Evolutionary conservation across 2,797 vertebrate genomes (phyloP).

Genomic region (Emys orbicularis): DNA sequence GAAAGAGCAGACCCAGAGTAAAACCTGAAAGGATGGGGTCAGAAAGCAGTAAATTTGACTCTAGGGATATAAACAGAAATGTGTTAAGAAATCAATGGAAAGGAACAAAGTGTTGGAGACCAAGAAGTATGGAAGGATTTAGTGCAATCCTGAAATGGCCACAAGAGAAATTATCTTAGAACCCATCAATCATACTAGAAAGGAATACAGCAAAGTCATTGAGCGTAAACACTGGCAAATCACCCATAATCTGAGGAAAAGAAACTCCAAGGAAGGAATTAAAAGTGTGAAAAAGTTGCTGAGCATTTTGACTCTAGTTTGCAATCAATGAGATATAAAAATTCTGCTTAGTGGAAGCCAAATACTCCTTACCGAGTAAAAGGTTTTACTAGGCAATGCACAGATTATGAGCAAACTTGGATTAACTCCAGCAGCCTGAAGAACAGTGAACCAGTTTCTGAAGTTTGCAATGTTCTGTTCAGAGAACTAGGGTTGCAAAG

Average conservation of each 20-base stretch:
- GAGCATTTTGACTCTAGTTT: not conserved
- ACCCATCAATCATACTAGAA: not conserved
- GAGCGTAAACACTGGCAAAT: not conserved
- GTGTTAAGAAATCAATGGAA: not conserved
- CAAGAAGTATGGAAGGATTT: not conserved
- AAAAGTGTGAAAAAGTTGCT: not conserved
- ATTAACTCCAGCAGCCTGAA: not conserved
- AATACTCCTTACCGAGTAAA: not conserved
- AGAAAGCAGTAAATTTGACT: not conserved
- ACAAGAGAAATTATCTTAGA: not conserved
- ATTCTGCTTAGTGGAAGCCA: not conserved
- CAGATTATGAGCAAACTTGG: not conserved
- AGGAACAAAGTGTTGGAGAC: not conserved
- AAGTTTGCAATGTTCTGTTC: not conserved
- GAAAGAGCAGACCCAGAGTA: not conserved
- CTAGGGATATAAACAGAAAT: not conserved
- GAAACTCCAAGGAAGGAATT: not conserved
- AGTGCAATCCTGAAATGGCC: not conserved
- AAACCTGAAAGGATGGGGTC: not conserved
- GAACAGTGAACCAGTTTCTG: not conserved
- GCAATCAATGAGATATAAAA: not conserved
- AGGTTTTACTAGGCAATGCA: not conserved
- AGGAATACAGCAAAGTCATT: not conserved
- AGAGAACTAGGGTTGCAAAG: not conserved
- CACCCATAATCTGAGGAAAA: not conserved